A percentile compares a stretch with the other conserved stretches of the same genome.
Evolutionary conservation across 2,113 vertebrate genomes (phyloP).

Genomic region (Corythornis vintsioides): DNA sequence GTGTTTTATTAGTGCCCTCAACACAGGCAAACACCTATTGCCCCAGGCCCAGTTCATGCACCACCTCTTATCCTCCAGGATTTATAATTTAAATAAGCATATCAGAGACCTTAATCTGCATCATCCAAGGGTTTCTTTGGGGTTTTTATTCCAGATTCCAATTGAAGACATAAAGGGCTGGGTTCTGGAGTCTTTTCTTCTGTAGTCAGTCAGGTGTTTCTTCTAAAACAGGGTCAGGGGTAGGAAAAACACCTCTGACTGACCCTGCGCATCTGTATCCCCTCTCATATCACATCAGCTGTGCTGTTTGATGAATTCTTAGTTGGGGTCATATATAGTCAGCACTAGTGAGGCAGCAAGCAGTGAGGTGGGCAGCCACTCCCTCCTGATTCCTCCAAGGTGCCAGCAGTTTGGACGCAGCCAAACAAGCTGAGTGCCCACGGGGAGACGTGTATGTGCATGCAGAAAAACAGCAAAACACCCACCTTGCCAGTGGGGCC

Average conservation of each 20-base stretch:
- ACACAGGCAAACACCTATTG: not conserved
- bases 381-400: not conserved
- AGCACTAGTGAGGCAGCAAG: not conserved
- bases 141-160: not conserved
- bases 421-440: not conserved
- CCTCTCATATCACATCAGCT: not conserved
- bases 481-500: not conserved
- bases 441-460: not conserved
- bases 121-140: not conserved
- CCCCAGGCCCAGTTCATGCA: not conserved
- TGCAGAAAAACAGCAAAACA: not conserved
- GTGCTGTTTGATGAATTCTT: not conserved
- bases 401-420: not conserved
- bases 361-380: not conserved
- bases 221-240: not conserved
- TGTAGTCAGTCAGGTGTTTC: not conserved
- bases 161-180: not conserved
- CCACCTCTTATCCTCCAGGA: not conserved
- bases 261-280: not conserved
- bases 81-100: constrained; percentile 31
- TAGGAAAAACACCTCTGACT: not conserved
- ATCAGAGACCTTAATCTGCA: not conserved
- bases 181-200: not conserved
- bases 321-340: not conserved
- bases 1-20: not conserved